Base-by-base conservation (phyloP, 2,113 vertebrate species). In the Nothoprocta pentlandii region DNA sequence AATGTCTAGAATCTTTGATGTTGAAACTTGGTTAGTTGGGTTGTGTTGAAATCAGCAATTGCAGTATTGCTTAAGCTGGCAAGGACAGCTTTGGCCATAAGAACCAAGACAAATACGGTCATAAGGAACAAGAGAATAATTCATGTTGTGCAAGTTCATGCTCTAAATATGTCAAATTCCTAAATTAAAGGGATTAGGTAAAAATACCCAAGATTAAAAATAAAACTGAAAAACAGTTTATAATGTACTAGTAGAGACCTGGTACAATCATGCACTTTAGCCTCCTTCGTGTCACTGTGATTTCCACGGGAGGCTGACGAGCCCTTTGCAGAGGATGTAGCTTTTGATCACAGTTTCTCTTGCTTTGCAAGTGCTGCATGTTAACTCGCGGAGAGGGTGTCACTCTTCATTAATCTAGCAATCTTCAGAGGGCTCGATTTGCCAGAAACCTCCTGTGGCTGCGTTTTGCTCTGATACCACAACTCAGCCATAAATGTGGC, bases 111-210 rank as follows among this genome's bases (percentile, higher is more conserved):
- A 44, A 77, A 88, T 68, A 10, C 19, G 34, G 32, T 46, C 81
- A 25, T 56, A 32, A 64, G 53, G 36, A 84, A 49, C 15, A 62
- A 51, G 44, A 58, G 69, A 36, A 32, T 44, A 36, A 85, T 46
- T 41, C 32, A 68, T 21, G 10, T 42, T 74, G 34, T 51, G 20
- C n/a, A 87, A 73, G 12, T 80, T 14, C 74, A 39, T 39, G 64
- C 11, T 86, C 78, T 84, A 69, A 79, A 56, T 87, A 68, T 19
- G 30, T 91, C 80, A 58, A 12, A 41, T 64, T 77, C 25, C 39
- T 88, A 70, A 92, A 84, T 56, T 64, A 71, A 84, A 94, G 66
- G 30, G 61, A 85, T 90, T 75, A 78, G 26, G 22, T 62, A 75
- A 79, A 87, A 88, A 56, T 39, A 80, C n/a, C 13, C 39, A 32